These are phyloP conservation scores for Acrocephalus scirpaceus DNA, from an alignment of 2,797 vertebrate species.

Conservation along the genomic window DNA sequence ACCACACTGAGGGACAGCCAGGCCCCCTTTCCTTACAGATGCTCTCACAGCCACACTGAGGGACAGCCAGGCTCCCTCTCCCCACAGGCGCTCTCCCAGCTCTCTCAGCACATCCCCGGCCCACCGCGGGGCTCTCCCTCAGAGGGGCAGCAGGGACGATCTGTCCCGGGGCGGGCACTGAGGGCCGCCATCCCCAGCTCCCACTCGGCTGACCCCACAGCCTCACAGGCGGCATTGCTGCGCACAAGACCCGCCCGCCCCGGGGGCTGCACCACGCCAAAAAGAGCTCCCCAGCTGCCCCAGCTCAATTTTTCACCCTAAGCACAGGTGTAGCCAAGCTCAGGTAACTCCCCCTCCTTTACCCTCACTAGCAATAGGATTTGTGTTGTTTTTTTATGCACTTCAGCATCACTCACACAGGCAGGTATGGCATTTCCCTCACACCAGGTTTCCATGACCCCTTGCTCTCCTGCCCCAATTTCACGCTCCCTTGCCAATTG, in stretches of 20 bases:
- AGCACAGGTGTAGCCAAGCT: background rate
- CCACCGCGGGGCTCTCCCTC: background rate
- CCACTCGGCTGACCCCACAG: background rate
- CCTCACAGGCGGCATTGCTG: background rate
- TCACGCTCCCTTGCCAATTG: background rate
- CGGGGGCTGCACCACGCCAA: rapidly evolving
- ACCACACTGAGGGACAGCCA: background rate
- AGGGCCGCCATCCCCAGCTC: background rate
- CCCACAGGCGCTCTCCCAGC: background rate
- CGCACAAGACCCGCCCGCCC: rapidly evolving
- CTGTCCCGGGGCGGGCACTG: background rate
- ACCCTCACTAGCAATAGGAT: background rate
- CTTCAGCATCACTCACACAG: background rate
- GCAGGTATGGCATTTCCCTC: background rate
- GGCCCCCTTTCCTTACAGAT: no score
- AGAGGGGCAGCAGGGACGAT: background rate
- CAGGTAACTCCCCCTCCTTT: background rate
- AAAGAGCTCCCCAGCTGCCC: background rate
- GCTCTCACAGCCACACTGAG: no score
- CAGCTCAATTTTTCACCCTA: background rate
- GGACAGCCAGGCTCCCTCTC: background rate
- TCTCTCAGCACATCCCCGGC: background rate
- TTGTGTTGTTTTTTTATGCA: background rate
- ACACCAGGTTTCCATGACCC: rapidly evolving
- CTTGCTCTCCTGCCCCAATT: background rate